Base-by-base conservation (phyloP, 2,888 invertebrate species). In the Serripes groenlandicus region DNA sequence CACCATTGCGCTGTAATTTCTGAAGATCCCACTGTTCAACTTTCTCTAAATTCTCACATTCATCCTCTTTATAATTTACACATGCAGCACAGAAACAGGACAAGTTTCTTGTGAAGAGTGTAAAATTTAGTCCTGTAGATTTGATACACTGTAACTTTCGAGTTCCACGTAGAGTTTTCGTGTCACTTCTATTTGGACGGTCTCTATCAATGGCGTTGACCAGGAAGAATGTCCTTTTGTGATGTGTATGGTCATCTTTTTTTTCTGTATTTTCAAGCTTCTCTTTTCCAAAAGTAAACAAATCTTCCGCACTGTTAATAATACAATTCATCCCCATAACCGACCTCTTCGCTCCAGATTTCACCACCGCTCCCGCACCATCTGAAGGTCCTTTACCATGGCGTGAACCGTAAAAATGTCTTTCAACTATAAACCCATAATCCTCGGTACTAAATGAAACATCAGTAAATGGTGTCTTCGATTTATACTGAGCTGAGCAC, bases 361-460 rank as follows among this genome's bases (percentile, higher is more conserved):
- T 78, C 26, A 84, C 37, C 18, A 78, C 81, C 18, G 73, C 75
- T 23, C 64, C 68, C 58, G 78, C 85, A 15, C 79, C 81, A 75
- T 85, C 81, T 30, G 75, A 85, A 23, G 81, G 85, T 1, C 81
- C 81, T 35, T 81, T 81, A 26, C 73, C 73, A 5, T 62, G 62
- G 18, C 62, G 64, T 1, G 79, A 75, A 2, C 81, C 78, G 73
- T 72, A 83, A 66, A 80, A 77, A 30, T 73, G 79, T 66, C 68
- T 70, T 49, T 81, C 78, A 15, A 56, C 26, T 18, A 56, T 66
- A 72, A 81, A 78, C 5, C 78, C 81, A 60, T 69, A 32, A 35
- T 81, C 81, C 9, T 21, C 75, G 9, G 60, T 21, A 34, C 80
- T 32, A 18, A 62, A 54, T 11, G 75, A 66, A 15, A 80, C 72